Evolutionary conservation across 1,140 invertebrate genomes (phyloP).

Genomic region (Halictus rubicundus): DNA sequence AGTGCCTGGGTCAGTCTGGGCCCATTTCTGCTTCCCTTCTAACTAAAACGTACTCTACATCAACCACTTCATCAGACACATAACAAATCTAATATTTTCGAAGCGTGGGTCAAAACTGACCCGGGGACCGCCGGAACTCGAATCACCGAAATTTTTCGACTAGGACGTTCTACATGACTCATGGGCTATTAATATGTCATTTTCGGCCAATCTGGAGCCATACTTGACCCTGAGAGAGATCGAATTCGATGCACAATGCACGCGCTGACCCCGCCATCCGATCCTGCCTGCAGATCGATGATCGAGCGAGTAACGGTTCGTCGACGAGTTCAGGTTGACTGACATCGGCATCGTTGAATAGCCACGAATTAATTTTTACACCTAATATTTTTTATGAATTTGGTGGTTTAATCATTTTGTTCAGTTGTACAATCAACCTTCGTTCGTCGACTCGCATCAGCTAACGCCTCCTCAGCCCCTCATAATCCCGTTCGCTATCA

Average conservation of each 20-base stretch:
- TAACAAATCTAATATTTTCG: neutral
- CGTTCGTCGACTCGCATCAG: neutral
- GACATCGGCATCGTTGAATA: no score
- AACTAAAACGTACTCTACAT: no score
- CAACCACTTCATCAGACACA: no score
- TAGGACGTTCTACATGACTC: neutral
- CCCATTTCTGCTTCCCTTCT: no score
- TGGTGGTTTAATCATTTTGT: no score
- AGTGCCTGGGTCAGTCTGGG: neutral
- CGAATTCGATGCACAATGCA: neutral
- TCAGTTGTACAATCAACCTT: no score
- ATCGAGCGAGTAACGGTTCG: conserved; percentile 1
- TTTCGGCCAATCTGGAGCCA: neutral
- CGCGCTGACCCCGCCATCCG: neutral
- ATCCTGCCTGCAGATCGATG: conserved; percentile 1
- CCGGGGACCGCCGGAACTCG: neutral
- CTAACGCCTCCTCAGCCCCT: neutral
- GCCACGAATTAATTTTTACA: no score
- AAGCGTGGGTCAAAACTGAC: neutral
- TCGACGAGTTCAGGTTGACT: neutral
- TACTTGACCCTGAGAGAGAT: neutral
- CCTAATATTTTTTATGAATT: no score
- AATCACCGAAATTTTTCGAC: neutral
- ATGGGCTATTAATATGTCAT: neutral
- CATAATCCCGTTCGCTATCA: neutral